Evolutionary conservation across 2,888 invertebrate genomes (phyloP), one percentile per base, ranked within the genome.

Genomic region (Drosophila kanekoi): DNA sequence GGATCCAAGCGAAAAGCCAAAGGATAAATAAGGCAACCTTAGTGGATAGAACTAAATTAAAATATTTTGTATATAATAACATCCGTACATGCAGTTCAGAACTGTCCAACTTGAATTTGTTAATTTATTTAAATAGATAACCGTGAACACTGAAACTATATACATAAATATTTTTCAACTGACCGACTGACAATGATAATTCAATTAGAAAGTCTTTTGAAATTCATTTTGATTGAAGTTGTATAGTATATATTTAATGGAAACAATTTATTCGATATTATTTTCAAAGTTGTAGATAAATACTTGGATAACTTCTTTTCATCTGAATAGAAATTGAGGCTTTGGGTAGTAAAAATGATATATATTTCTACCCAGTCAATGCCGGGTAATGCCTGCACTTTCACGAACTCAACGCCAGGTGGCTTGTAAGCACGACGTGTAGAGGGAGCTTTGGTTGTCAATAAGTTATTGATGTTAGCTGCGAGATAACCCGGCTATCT

Each of bases 121-220:
- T 76, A 64, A 76, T 14, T 69, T 76, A 76, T 76, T 75, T 16
- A 70, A 76, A 76, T 57, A 75, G 38, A 74, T 38, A 44, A 52
- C 11, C n/a, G 28, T 59, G 28, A 51, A 37, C 38, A 28, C 28
- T 28, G 35, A 45, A 40, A 13, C 13, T 16, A 11, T 35, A 14
- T 20, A 1, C 41, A 16, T 16, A 40, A 14, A 40, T 1, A 16
- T 16, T 14, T 8, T 40, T 35, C 35, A 13, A 13, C 4, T 35
- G 13, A 4, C 11, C 4, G 4, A 11, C 33, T 35, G 33, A 35
- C 23, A 23, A 6, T 23, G 8, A 23, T 23, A 23, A 23, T 8
- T 23, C 6, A 23, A 8, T 23, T 8, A 0, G 8, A 28, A 8
- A 28, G 2, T 2, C 8, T 28, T 28, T 28, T 8, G 28, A 28